Base-by-base conservation (phyloP, 2,113 vertebrate species). In the Odontesthes bonariensis region DNA sequence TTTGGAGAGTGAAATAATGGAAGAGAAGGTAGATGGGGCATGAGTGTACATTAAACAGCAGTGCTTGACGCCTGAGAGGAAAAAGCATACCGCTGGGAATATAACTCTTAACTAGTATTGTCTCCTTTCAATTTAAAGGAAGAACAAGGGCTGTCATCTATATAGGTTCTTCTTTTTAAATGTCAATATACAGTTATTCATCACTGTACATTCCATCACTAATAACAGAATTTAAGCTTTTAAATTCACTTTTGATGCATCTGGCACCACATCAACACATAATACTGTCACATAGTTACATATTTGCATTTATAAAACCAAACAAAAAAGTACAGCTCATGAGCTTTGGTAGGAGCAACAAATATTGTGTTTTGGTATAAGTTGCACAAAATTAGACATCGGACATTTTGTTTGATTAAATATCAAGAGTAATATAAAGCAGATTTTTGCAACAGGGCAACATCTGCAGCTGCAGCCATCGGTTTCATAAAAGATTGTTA, bases 31-130 rank as follows among this genome's bases (percentile, higher is more conserved):
- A 97, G 97, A 97, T 98, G 96, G 96, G 95, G 96, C 96, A 96
- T 97, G 96, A 95, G 96, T 96, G 95, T 97, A 97, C 96, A 98
- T 97, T 97, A 98, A 98, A 96, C 96, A 97, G 96, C 95, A 92
- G 95, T 95, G 96, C 93, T 95, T 95, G 95, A 96, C 93, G 95
- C 96, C 95, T 95, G 95, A 91, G 94, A 96, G 94, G 35, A 95
- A 95, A 92, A 95, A 96, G 95, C 92, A 92, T 94, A 95, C 96
- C 93, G 91, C 94, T 94, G 96, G 95, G 96, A 97, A 94, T 94
- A 94, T 96, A 95, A 96, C 96, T 96, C 96, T 97, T 98, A 98
- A 98, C 96, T 96, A 97, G 96, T 94, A 95, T 96, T 95, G 95
- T 95, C 95, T 96, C 95, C 95, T 96, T 96, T 98, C 96, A 97